A percentile compares a stretch with the other conserved stretches of the same genome.
phyloP scores from a whole-genome alignment of 2,888 invertebrate species.

The Erpobdella octoculata region DNA sequence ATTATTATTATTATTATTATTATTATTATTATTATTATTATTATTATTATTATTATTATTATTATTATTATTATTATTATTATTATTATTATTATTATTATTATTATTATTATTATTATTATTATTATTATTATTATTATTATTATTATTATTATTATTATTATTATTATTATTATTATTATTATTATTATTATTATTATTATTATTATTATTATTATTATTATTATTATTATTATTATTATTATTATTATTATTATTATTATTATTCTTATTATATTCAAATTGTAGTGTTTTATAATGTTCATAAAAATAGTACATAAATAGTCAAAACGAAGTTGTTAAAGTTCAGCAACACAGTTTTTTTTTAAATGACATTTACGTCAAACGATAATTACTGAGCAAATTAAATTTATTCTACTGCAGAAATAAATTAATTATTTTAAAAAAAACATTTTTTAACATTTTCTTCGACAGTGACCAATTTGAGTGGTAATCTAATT shows the following conservation, averaged over 20 bases:
- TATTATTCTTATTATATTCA: conserved; percentile 19
- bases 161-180: conserved; percentile 16
- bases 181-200: conserved; percentile 6
- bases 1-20: conserved; percentile 18
- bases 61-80: conserved; percentile 24
- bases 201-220: conserved; percentile 26
- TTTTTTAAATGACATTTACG: no score
- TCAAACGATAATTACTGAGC: no score
- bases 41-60: conserved; percentile 20
- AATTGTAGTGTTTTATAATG: no score
- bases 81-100: not conserved
- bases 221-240: conserved; percentile 23
- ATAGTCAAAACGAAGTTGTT: no score
- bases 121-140: conserved; percentile 23
- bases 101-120: conserved; percentile 22
- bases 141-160: conserved; percentile 22
- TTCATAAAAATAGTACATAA: no score
- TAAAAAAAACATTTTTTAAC: no score
- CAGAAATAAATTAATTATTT: no score
- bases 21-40: conserved; percentile 26
- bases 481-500: no score
- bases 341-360: no score
- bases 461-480: no score
- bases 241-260: conserved; percentile 24
- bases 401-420: no score